Conservation (phyloP, 2,797 vertebrate species). For the Labeo calbasu region DNA sequence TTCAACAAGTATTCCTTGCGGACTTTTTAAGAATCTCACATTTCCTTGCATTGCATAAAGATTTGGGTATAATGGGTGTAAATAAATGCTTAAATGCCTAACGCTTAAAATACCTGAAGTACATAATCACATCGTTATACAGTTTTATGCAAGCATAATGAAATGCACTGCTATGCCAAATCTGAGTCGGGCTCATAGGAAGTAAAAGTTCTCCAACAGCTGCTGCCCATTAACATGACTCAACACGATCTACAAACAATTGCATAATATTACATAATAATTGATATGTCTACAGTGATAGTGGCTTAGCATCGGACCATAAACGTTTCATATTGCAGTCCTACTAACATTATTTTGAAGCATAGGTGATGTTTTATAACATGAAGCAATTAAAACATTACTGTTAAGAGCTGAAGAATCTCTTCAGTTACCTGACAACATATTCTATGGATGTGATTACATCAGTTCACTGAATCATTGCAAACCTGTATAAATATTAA, state of each 20-base stretch:
- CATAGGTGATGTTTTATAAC: constrained; percentile 8
- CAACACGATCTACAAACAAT: constrained; percentile 1
- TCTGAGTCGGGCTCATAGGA: constrained; percentile 3
- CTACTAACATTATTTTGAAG: neutral
- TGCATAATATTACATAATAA: constrained; percentile 24
- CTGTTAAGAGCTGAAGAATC: neutral
- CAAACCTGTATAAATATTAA: constrained; percentile 75
- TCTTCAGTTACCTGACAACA: constrained; percentile 11
- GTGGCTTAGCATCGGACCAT: neutral
- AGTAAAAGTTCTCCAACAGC: constrained; percentile 10
- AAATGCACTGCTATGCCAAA: constrained; percentile 40
- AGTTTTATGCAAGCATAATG: constrained; percentile 17
- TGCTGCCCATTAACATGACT: constrained; percentile 9
- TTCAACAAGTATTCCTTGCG: neutral
- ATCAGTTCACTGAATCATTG: constrained; percentile 17
- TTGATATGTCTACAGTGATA: constrained; percentile 17
- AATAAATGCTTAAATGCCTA: constrained; percentile 56
- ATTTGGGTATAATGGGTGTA: constrained; percentile 39
- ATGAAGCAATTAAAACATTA: neutral
- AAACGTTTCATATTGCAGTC: neutral
- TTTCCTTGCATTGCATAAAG: neutral
- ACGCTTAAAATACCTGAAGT: constrained; percentile 65
- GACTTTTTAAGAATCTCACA: neutral
- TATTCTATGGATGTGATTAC: constrained; percentile 16
- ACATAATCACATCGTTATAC: constrained; percentile 55